Evolutionary conservation across 2,888 invertebrate genomes (phyloP), one percentile per base, ranked within the genome.

Genomic region (Sturmia bella): DNA sequence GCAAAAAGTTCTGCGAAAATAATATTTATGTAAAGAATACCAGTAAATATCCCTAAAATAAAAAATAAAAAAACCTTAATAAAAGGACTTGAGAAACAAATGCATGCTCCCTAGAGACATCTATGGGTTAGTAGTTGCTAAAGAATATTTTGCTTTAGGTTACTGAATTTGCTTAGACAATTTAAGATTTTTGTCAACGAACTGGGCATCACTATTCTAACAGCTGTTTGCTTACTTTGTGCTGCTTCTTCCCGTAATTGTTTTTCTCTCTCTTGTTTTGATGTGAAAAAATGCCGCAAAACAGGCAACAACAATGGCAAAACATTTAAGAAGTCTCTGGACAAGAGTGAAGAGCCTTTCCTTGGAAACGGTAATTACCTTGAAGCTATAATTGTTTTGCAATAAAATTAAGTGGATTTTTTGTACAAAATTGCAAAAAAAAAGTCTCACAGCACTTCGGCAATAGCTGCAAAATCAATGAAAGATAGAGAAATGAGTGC

Each of bases 271-370:
- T 15, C 13, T 27, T 5, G 0, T 12, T 11, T 61, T 13, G 24
- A 9, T 41, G 1, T 24, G 3, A 15, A 68, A 66, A 68, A 74
- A 50, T 59, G 15, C 63, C 41, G 50, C 78, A 52, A 59, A 39
- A 57, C 48, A 54, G 15, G 19, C 27, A 32, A 24, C 27, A 61
- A 27, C 17, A 12, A 82, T 77, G 78, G 74, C 78, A 77, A 77
- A 81, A 48, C 39, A 41, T 13, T 50, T 81, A 48, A 61, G 43
- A 68, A 81, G 17, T 27, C 15, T 68, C 0, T 77, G 68, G 73
- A 21, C 45, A 32, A 61, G 37, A 68, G 56, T 69, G 12, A 63
- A 59, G 17, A 72, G 56, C 48, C 13, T 63, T 12, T 59, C 61
- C n/a, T 66, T 43, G 24, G 48, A 32, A 56, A 63, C 24, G 43